Evolutionary conservation across 2,888 invertebrate genomes (phyloP), one percentile per base, ranked within the genome.

Genomic region (Galerucella calmariensis): DNA sequence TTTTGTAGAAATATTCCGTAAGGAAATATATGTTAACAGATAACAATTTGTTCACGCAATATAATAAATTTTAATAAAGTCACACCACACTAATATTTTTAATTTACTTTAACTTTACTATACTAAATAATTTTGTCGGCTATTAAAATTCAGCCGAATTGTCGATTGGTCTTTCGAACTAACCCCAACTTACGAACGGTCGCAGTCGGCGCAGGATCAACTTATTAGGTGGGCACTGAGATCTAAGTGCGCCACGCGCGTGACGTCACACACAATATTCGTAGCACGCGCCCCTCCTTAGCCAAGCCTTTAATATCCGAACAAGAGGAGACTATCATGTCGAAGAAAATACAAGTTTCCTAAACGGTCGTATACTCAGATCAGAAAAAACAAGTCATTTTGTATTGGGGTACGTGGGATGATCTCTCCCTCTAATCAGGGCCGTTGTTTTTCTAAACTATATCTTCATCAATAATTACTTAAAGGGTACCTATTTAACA

Each of bases 231-330:
- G 77, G 78, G 77, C 78, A 78, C 69, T 16, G 63, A 16, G 41
- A 74, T 68, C 66, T 27, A 66, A 75, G 76, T 77, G 76, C 78
- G 81, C 78, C 81, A 81, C 80, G 79, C 80, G 79, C 77, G 79
- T 81, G 81, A 81, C 81, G 80, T 80, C 81, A 81, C 77, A 72
- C 69, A 69, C 78, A 75, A 79, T 79, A 77, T 78, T 75, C 78
- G 77, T 78, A 85, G 84, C 86, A 85, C 85, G 86, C 86, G 86
- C 86, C 86, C 86, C 85, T 86, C 86, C 86, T 86, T 85, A 71
- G 82, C 86, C 86, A 86, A 86, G 85, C 86, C 86, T 85, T 85
- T 83, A 56, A 85, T 80, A 65, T 46, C n/a, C n/a, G 62, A 41
- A 27, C 61, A 63, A 63, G 46, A 65, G 63, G 16, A 69, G 63